Percentiles rank a stretch among this genome's conserved stretches.
These are phyloP conservation scores for Caenorhabditis angaria DNA, from an alignment of 2,888 invertebrate species.

Conservation along the genomic window DNA sequence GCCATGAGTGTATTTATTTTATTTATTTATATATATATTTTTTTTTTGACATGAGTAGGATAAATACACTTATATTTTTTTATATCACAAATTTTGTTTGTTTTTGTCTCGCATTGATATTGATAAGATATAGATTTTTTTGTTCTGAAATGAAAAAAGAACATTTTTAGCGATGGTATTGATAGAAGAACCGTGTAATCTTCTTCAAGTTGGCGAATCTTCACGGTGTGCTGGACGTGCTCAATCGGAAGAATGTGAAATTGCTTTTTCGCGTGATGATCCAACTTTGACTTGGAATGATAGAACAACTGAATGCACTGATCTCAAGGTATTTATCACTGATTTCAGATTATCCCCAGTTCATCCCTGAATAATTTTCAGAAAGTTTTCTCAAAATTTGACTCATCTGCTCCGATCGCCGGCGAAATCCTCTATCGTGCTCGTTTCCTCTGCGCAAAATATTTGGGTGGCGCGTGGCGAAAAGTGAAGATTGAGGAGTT, in stretches of 20 bases:
- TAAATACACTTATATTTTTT: too few species aligned
- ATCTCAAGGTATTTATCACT: conserved; percentile 44
- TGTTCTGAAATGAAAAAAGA: background rate
- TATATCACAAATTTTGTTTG: too few species aligned
- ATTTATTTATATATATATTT: too few species aligned
- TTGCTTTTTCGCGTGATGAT: conserved; percentile 48
- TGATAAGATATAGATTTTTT: background rate
- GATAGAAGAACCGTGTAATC: conserved; percentile 23
- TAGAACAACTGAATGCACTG: conserved; percentile 44
- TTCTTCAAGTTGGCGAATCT: background rate
- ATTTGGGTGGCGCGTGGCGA: conserved; percentile 63
- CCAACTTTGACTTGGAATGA: conserved; percentile 53
- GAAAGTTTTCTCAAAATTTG: conserved; percentile 56
- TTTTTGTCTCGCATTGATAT: too few species aligned
- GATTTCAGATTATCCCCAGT: background rate
- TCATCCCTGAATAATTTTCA: conserved; percentile 18
- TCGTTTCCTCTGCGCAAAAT: conserved; percentile 59
- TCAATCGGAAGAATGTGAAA: conserved; percentile 44
- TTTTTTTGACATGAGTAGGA: too few species aligned
- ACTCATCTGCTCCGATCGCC: conserved; percentile 48
- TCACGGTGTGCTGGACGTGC: conserved; percentile 16
- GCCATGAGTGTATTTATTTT: too few species aligned
- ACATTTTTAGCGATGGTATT: conserved; percentile 21
- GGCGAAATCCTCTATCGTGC: conserved; percentile 52
- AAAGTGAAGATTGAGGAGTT: conserved; percentile 51